Conservation (phyloP, 1,140 invertebrate genomes). For the Pogonus chalceus region DNA sequence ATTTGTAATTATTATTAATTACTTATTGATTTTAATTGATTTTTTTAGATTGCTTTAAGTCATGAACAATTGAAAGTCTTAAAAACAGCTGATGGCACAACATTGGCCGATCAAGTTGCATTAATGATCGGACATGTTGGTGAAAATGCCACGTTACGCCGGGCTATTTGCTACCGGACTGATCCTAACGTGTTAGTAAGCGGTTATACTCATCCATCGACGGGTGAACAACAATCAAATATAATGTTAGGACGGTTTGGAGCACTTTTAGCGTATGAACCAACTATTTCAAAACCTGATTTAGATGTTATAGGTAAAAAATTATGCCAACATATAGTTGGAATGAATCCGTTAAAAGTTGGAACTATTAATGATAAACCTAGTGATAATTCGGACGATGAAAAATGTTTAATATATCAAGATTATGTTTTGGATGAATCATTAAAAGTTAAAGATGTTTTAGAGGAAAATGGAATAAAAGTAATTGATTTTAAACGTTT, state of each 20-base stretch:
- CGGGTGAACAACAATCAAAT: slow-evolving; percentile 33
- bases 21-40: slow-evolving; percentile 8
- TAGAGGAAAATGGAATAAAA: slow-evolving; percentile 54
- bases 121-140: slow-evolving; percentile 75
- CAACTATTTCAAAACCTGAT: slow-evolving; percentile 31
- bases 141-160: slow-evolving; percentile 74
- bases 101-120: slow-evolving; percentile 68
- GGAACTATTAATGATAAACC: slow-evolving; percentile 57
- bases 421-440: slow-evolving; percentile 75
- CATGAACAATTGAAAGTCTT: slow-evolving; percentile 55
- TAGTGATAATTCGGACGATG: slow-evolving; percentile 52
- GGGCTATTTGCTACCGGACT: slow-evolving; percentile 64
- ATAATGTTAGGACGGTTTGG: slow-evolving; percentile 71
- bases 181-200: slow-evolving; percentile 45
- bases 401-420: slow-evolving; percentile 69
- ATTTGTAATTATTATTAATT: slow-evolving; percentile 8
- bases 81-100: slow-evolving; percentile 49
- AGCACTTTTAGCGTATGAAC: slow-evolving; percentile 59
- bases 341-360: slow-evolving; percentile 74
- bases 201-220: slow-evolving; percentile 63
- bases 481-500: slow-evolving; percentile 77
- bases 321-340: slow-evolving; percentile 88
- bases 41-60: slow-evolving; percentile 49
- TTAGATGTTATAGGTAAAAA: slow-evolving; percentile 51
- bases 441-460: slow-evolving; percentile 60